Conservation (phyloP, 2,888 invertebrate species). For the Brassicogethes aeneus region DNA sequence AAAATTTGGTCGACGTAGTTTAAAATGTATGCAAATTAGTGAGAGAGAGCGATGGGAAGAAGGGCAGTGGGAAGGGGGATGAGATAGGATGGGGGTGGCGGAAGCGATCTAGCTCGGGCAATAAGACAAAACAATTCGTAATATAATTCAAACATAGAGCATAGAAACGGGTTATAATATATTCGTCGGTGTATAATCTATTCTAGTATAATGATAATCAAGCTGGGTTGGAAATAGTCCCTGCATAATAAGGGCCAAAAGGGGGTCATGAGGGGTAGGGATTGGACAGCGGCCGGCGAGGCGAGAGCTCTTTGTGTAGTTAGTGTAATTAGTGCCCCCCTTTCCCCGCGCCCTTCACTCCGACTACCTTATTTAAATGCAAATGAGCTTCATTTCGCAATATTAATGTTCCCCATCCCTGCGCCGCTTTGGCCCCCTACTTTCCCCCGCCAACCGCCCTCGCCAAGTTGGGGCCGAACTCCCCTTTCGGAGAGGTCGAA, state of each 20-base stretch:
- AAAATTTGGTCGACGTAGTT: too few species aligned
- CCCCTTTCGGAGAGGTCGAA: conserved; percentile 13
- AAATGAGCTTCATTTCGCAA: conserved; percentile 86
- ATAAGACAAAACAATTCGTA: conserved; percentile 15
- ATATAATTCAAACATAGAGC: conserved; percentile 11
- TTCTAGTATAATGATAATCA: conserved; percentile 41
- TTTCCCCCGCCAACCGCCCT: conserved; percentile 23
- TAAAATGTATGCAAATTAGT: too few species aligned
- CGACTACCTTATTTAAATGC: conserved; percentile 74
- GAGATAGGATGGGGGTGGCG: too few species aligned
- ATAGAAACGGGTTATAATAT: conserved; percentile 19
- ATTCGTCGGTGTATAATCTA: conserved; percentile 37
- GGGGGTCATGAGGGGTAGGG: conserved; percentile 25
- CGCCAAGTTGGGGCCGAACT: conserved; percentile 15
- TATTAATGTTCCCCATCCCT: conserved; percentile 69
- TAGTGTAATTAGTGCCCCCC: conserved; percentile 44
- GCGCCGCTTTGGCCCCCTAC: conserved; percentile 26
- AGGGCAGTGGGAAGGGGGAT: too few species aligned
- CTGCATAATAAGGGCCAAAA: conserved; percentile 32
- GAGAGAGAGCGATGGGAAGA: too few species aligned
- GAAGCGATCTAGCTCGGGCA: too few species aligned
- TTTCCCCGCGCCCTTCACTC: conserved; percentile 26
- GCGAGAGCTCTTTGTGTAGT: conserved; percentile 45
- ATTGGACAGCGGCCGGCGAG: conserved; percentile 41
- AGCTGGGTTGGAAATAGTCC: conserved; percentile 37